Evolutionary conservation across 2,113 vertebrate genomes (phyloP).

Genomic region (Otolemur garnettii): DNA sequence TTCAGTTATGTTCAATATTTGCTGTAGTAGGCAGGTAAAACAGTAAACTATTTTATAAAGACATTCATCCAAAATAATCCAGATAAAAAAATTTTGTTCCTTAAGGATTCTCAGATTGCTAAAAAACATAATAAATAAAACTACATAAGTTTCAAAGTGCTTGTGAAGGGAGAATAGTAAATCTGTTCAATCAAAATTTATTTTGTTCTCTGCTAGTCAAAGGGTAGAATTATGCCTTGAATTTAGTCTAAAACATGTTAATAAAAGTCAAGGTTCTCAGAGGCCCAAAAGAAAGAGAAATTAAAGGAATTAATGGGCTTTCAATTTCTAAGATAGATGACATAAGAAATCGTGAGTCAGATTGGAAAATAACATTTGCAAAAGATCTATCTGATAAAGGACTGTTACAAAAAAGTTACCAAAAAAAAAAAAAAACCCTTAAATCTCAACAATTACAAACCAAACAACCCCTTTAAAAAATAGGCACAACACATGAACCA

Average conservation of each 20-base stretch:
- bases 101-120: background rate
- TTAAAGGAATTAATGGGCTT: background rate
- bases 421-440: background rate
- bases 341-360: background rate
- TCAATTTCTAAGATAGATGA: background rate
- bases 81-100: background rate
- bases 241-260: background rate
- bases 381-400: background rate
- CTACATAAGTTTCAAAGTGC: background rate
- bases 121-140: background rate
- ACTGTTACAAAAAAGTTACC: background rate
- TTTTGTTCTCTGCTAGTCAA: background rate
- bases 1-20: background rate
- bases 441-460: background rate
- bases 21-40: background rate
- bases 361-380: background rate
- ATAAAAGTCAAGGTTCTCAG: background rate
- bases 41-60: background rate
- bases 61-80: background rate
- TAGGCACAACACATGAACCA: background rate
- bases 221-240: background rate
- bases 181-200: background rate
- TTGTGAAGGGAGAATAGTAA: background rate
- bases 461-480: background rate
- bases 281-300: background rate